A percentile compares a stretch with the other conserved stretches of the same genome.
Evolutionary conservation across 2,888 invertebrate species (phyloP).

Genomic region (Oscheius sp.): DNA sequence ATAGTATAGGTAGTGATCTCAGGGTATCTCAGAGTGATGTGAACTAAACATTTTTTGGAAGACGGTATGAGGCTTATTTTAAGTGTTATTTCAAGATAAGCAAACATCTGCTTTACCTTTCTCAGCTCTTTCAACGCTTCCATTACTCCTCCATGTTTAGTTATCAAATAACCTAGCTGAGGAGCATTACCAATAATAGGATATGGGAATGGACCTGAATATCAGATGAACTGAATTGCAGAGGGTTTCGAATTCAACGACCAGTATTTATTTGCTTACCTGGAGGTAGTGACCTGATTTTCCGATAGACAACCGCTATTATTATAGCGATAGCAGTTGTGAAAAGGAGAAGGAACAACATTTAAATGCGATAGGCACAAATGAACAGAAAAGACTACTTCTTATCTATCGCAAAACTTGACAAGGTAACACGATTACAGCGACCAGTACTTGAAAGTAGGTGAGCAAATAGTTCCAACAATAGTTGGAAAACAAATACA

Average conservation of each 20-base stretch:
- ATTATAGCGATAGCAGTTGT: not conserved
- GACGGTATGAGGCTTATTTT: too few relatives aligned
- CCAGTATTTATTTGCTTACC: not conserved
- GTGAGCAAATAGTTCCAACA: too few relatives aligned
- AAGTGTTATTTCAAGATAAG: too few relatives aligned
- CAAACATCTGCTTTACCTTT: not conserved
- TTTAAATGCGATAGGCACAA: not conserved
- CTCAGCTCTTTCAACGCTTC: not conserved
- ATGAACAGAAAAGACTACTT: not conserved
- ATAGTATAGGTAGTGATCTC: too few relatives aligned
- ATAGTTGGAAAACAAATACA: too few relatives aligned
- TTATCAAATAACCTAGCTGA: not conserved
- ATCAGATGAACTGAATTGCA: not conserved
- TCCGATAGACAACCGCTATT: not conserved
- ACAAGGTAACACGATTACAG: not conserved
- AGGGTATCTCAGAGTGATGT: too few relatives aligned
- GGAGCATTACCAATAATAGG: constrained; percentile 7
- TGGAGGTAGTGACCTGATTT: not conserved
- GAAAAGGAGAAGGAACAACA: constrained; percentile 1
- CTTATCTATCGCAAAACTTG: not conserved
- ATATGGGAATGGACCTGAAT: constrained; percentile 7
- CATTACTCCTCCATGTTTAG: not conserved
- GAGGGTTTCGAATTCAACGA: not conserved
- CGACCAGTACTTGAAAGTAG: too few relatives aligned
- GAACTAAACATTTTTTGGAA: too few relatives aligned